phyloP scores from a whole-genome alignment of 2,797 vertebrate genomes.

The Aphelocoma californica region DNA sequence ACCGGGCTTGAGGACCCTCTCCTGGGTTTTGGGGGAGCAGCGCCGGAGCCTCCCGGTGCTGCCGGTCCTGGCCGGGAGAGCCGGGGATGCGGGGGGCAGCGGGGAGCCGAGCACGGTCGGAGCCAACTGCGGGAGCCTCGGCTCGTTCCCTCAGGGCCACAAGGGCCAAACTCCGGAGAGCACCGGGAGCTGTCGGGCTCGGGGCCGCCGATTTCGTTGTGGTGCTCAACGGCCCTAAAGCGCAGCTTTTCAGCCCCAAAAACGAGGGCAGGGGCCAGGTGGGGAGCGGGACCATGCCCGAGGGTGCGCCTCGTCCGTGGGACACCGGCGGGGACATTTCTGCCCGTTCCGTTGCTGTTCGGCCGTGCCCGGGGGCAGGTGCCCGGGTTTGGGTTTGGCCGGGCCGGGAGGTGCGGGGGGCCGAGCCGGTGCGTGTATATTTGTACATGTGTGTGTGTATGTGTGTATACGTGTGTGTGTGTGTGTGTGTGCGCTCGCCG shows the following conservation, averaged over 20 bases:
- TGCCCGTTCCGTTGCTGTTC: background rate
- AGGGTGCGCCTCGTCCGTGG: background rate
- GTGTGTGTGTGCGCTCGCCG: background rate
- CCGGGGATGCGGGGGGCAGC: background rate
- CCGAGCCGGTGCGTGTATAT: background rate
- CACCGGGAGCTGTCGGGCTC: background rate
- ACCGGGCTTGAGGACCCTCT: background rate
- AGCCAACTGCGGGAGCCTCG: rapidly evolving
- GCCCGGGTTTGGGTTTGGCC: background rate
- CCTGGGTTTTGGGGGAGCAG: background rate
- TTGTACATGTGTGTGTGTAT: rapidly evolving
- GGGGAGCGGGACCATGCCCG: background rate
- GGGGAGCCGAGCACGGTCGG: background rate
- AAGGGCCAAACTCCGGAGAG: background rate
- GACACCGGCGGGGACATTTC: background rate
- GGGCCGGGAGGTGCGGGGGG: background rate
- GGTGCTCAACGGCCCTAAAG: background rate
- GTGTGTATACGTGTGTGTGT: background rate
- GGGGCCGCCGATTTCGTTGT: conserved; percentile 36
- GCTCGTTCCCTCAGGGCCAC: background rate
- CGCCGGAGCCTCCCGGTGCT: background rate
- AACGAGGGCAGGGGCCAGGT: background rate
- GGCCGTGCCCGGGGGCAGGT: background rate
- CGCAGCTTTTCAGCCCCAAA: background rate
- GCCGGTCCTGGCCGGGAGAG: background rate